Evolutionary conservation across 1,140 invertebrate genomes (phyloP).

Genomic region (Penaeus japonicus): DNA sequence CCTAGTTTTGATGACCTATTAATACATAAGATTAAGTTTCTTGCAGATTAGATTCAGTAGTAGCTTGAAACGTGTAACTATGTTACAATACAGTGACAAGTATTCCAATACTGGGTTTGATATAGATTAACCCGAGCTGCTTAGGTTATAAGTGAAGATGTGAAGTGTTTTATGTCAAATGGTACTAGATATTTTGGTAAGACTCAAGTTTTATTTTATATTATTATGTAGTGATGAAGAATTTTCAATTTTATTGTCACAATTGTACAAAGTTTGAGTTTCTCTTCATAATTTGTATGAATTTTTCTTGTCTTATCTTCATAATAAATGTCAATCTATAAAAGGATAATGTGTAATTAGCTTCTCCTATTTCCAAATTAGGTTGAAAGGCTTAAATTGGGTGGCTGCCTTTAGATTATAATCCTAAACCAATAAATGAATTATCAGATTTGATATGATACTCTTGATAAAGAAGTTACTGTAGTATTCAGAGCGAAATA

Average conservation of each 20-base stretch:
- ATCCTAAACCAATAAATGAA: not conserved
- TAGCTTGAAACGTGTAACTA: slow-evolving; percentile 6
- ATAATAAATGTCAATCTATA: slow-evolving; percentile 39
- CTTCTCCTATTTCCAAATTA: not conserved
- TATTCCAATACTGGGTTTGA: slow-evolving; percentile 31
- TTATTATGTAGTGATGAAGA: slow-evolving; percentile 9
- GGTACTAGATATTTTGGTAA: slow-evolving; percentile 42
- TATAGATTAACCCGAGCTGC: slow-evolving; percentile 25
- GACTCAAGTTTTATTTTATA: slow-evolving; percentile 28
- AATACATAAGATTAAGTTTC: not conserved
- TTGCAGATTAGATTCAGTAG: not conserved
- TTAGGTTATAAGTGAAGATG: slow-evolving; percentile 40
- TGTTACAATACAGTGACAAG: slow-evolving; percentile 35
- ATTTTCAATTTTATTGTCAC: slow-evolving; percentile 9
- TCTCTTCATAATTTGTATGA: slow-evolving; percentile 43
- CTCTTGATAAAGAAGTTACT: too few species aligned
- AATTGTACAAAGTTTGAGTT: slow-evolving; percentile 39
- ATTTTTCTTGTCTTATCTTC: slow-evolving; percentile 33
- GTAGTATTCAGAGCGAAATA: too few species aligned
- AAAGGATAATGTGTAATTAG: slow-evolving; percentile 38
- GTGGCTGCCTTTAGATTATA: not conserved
- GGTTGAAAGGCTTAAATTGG: not conserved
- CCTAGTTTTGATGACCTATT: not conserved
- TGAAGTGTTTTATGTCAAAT: slow-evolving; percentile 47
- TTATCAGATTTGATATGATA: too few species aligned